Percentiles rank a stretch among this genome's conserved stretches.
phyloP scores from a whole-genome alignment of 2,797 vertebrate genomes.

The Rhinoraja longicauda region DNA sequence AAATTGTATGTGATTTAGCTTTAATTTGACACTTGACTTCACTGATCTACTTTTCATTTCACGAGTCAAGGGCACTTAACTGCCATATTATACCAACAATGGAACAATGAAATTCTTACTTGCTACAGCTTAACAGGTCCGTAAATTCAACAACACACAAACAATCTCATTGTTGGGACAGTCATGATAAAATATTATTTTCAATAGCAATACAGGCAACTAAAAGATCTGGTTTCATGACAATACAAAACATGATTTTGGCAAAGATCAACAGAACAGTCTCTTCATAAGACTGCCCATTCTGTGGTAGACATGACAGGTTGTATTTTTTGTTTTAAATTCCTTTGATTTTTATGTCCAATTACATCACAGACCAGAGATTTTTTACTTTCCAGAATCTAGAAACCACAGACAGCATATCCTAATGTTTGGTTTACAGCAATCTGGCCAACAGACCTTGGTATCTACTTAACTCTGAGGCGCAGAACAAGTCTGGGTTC shows the following conservation, averaged over 20 bases:
- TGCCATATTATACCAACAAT: too few relatives aligned
- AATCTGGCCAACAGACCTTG: not conserved
- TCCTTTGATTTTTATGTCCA: not conserved
- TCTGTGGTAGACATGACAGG: not conserved
- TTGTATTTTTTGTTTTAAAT: not conserved
- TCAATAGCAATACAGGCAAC: not conserved
- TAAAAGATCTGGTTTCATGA: not conserved
- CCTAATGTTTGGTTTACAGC: not conserved
- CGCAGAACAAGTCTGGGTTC: not conserved
- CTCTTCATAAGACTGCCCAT: not conserved
- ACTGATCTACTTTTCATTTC: not conserved
- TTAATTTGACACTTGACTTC: not conserved
- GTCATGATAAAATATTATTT: not conserved
- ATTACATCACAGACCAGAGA: not conserved
- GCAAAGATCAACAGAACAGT: not conserved
- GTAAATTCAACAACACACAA: too few relatives aligned
- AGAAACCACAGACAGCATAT: not conserved
- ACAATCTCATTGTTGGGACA: not conserved
- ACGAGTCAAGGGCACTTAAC: too few relatives aligned
- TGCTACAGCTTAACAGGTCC: too few relatives aligned
- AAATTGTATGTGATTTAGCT: not conserved
- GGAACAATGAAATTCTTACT: too few relatives aligned
- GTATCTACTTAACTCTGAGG: not conserved
- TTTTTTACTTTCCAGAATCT: not conserved
- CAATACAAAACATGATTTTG: not conserved